These are phyloP conservation scores for Tachysurus fulvidraco DNA, from an alignment of 2,113 vertebrate genomes.

Conservation along the genomic window DNA sequence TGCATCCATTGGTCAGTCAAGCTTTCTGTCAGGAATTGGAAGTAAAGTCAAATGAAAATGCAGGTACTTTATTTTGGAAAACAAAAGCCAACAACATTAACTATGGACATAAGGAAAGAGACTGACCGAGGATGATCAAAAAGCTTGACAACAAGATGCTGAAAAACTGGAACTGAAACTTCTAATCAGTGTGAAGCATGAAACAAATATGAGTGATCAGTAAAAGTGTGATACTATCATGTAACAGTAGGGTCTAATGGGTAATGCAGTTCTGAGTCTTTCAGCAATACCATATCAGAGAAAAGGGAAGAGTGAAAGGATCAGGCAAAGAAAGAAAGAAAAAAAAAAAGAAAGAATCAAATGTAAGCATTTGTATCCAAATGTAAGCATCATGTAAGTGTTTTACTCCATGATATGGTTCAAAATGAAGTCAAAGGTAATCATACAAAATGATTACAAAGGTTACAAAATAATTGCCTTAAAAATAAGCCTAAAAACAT, in stretches of 20 bases:
- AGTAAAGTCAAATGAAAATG: neutral
- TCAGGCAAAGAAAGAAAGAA: neutral
- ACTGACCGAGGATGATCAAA: neutral
- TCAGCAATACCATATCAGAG: neutral
- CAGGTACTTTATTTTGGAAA: neutral
- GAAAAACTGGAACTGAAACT: neutral
- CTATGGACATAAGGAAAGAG: neutral
- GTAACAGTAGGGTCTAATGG: neutral
- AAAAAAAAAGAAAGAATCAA: neutral
- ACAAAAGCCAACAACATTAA: neutral
- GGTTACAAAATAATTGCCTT: neutral
- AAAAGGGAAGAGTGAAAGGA: neutral
- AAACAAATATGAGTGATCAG: neutral
- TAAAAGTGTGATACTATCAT: neutral
- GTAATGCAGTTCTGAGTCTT: neutral
- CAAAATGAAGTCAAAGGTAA: neutral
- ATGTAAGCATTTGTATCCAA: neutral
- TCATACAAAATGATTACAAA: neutral
- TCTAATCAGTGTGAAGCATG: neutral
- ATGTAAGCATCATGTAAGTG: neutral
- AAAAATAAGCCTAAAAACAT: neutral
- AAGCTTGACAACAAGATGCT: neutral
- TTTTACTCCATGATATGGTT: neutral
- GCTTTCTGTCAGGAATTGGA: neutral
- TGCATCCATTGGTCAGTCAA: neutral